Base-by-base conservation (phyloP, 1,140 invertebrate species). In the Panagrolaimus sp. region DNA sequence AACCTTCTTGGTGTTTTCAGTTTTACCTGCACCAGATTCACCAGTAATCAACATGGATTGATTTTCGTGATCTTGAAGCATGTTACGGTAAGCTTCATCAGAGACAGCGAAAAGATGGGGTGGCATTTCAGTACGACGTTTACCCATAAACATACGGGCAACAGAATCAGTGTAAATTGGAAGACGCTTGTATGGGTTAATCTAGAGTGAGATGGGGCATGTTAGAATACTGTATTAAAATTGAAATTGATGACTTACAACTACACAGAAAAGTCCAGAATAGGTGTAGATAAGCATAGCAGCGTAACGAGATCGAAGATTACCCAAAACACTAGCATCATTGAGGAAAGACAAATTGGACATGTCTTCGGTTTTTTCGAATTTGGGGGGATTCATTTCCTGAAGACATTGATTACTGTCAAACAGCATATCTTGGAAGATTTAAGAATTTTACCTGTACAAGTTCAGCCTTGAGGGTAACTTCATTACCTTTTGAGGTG, bases 331-430 rank as follows among this genome's bases (percentile, higher is more conserved):
- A 84, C 93, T 94, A 87, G 96, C 95, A 87, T 99, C 96, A 88
- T 98, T 98, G 85, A 99, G 89, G 87, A 98, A 98, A 85, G 96
- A 97, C 91, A 99, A 91, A 88, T 96, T 97, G 81, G 96, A 97
- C 93, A 98, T 98, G 88, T 98, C 95, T 87, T 97, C 94, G 87
- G 88, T 89, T 90, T 96, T 98, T 88, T 97, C 94, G 88, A 93
- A 98, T 88, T 98, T 98, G 84, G 96, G 96, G 79, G 96, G 96
- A 87, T 99, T 99, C 87, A 98, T 95, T 88, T 98, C 95, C 83
- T n/a, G n/a, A n/a, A n/a, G n/a, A 89, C 88, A 38, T 4, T 38
- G n/a, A n/a, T n/a, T n/a, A n/a, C n/a, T n/a, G n/a, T n/a, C n/a
- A n/a, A n/a, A n/a, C n/a, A 93, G 90, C 86, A 92, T 91, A 32